phyloP scores from a whole-genome alignment of 2,113 vertebrate genomes.

The Platichthys stellatus region DNA sequence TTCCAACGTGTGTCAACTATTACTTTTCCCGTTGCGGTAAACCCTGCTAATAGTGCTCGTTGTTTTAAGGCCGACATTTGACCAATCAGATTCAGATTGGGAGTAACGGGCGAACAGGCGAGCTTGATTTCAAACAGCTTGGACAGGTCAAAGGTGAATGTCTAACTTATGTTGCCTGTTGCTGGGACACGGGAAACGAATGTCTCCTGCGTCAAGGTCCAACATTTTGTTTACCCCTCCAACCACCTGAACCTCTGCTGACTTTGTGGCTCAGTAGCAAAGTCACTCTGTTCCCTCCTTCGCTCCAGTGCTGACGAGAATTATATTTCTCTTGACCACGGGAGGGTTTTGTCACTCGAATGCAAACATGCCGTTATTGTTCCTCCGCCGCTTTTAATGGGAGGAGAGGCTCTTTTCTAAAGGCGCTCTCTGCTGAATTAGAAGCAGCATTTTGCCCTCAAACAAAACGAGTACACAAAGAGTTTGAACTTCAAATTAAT shows the following conservation, averaged over 20 bases:
- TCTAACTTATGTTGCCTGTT: too few relatives aligned
- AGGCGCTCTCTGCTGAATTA: neutral
- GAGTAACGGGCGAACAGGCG: too few relatives aligned
- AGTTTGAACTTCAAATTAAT: neutral
- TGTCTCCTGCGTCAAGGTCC: neutral
- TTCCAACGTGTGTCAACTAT: too few relatives aligned
- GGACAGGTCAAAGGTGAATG: too few relatives aligned
- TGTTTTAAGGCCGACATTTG: too few relatives aligned
- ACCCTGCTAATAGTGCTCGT: too few relatives aligned
- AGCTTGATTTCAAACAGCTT: too few relatives aligned
- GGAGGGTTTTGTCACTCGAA: constrained; percentile 1
- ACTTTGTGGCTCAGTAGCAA: too few relatives aligned
- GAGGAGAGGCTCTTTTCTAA: neutral
- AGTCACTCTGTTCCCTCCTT: too few relatives aligned
- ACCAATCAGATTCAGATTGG: too few relatives aligned
- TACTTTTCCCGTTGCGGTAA: too few relatives aligned
- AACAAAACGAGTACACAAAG: constrained; percentile 2
- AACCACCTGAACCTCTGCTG: neutral
- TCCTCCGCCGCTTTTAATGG: neutral
- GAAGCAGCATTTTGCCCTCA: neutral
- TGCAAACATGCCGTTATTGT: neutral
- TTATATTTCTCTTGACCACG: neutral
- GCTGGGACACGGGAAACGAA: too few relatives aligned
- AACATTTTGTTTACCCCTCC: neutral
- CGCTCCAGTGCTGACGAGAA: neutral